A percentile compares a stretch with the other conserved stretches of the same genome.
Conservation (phyloP, 1,140 invertebrate species). For the Formica exsecta region DNA sequence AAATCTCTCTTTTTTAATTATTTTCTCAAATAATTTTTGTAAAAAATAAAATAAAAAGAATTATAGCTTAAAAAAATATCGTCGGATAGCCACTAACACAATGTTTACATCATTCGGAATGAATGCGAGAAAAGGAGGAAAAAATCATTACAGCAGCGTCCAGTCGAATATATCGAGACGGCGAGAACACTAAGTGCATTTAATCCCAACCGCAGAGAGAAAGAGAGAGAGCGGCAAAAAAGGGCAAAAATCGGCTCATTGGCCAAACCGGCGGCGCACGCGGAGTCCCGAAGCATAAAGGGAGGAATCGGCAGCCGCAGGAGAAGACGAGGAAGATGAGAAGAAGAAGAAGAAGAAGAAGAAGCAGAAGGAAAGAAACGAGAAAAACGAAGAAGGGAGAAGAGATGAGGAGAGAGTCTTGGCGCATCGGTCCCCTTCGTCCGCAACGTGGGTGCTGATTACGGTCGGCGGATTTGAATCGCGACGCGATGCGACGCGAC, state of each 20-base stretch:
- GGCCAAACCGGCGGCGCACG: conserved; percentile 32
- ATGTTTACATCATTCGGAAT: conserved; percentile 14
- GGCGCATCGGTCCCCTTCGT: conserved; percentile 26
- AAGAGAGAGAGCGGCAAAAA: conserved; percentile 29
- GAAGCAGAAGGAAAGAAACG: neutral
- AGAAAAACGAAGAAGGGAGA: conserved; percentile 1
- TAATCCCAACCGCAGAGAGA: conserved; percentile 23
- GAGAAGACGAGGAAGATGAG: neutral
- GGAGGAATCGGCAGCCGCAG: conserved; percentile 14
- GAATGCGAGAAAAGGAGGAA: neutral
- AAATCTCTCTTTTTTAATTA: neutral
- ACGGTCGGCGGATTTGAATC: conserved; percentile 44
- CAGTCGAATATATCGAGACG: conserved; percentile 46
- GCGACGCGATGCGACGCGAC: conserved; percentile 68
- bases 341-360: conserved; percentile 4
- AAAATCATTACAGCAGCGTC: neutral
- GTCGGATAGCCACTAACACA: neutral
- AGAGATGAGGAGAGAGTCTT: conserved; percentile 4
- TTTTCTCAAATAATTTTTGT: conserved; percentile 1
- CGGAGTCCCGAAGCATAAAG: conserved; percentile 26
- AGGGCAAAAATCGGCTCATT: conserved; percentile 38
- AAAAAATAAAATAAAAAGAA: neutral
- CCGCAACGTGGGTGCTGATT: conserved; percentile 53
- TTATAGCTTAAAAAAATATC: neutral
- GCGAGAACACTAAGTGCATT: conserved; percentile 55